Conservation (phyloP, 1,140 invertebrate genomes). For the Drosophila sp. region DNA sequence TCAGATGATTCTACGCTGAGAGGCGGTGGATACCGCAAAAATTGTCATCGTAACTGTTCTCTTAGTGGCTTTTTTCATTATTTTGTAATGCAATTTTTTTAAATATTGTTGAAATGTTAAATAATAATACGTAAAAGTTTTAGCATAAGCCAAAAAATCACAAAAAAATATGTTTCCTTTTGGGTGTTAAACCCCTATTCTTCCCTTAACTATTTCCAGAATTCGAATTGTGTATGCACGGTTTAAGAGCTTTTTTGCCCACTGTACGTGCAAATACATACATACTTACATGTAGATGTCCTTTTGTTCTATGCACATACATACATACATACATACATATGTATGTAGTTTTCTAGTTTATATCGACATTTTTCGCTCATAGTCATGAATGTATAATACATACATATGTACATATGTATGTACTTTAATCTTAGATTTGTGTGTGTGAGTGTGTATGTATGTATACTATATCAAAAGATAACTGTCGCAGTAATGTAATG, state of each 20-base stretch:
- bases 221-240: too few species aligned
- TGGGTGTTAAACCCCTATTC: too few species aligned
- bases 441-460: constrained; percentile 7
- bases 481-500: constrained; percentile 74
- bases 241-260: not conserved
- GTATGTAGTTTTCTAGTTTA: constrained; percentile 18
- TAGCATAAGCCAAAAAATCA: too few species aligned
- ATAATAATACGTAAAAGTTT: too few species aligned
- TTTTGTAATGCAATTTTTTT: too few species aligned
- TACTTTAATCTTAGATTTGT: not conserved
- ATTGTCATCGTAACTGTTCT: too few species aligned
- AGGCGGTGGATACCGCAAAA: too few species aligned
- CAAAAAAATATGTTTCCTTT: too few species aligned
- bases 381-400: constrained; percentile 28
- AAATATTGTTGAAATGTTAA: too few species aligned
- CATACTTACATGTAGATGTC: not conserved
- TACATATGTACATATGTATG: constrained; percentile 26
- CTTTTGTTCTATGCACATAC: not conserved
- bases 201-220: too few species aligned
- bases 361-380: constrained; percentile 42
- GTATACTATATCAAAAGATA: constrained; percentile 66
- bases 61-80: too few species aligned
- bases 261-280: not conserved
- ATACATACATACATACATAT: not conserved
- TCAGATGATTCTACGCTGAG: too few species aligned